Base-by-base conservation (phyloP, 1,140 invertebrate genomes). In the Adelges cooleyi region DNA sequence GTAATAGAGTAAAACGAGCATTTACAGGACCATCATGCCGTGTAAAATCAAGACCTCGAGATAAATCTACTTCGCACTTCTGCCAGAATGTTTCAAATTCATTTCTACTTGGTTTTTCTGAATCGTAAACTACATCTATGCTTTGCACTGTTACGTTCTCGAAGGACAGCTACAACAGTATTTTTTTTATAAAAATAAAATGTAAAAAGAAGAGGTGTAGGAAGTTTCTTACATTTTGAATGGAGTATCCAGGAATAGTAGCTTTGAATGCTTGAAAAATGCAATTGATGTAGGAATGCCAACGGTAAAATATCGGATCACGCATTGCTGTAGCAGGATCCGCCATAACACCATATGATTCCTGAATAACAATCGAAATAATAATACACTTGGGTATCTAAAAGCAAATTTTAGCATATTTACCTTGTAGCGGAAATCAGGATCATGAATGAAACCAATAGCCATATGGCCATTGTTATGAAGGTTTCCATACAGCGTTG, bases 211-310 rank as follows among this genome's bases (percentile, higher is more conserved):
- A 13, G n/a, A n/a, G 6, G 13, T 38, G 36, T 38, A 6, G 13
- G 13, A 38, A 8, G 5, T 9, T 36, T 66, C 59, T 69, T 71
- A 82, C 81, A 73, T 82, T 77, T 66, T 80, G 76, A 10, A 71
- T 70, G 0, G 75, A 80, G 68, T 88, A 88, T 52, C 80, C 74
- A 1, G 80, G 75, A 22, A 90, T 73, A 9, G 82, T 83, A 36
- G 78, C 79, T 75, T 92, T 92, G 73, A 86, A 83, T 69, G 85
- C 79, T 67, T 82, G 77, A 77, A 92, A 91, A 3, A 92, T 76
- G 53, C 88, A 81, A 70, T 92, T 86, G 22, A 92, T 78, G 70
- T 83, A 85, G 4, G 84, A 82, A 70, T 92, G 90, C 85, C 84
- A 90, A n/a, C n/a, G n/a, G n/a, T n/a, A n/a, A n/a, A n/a, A n/a